Percentiles rank a stretch among this genome's conserved stretches.
Evolutionary conservation across 1,140 invertebrate genomes (phyloP).

Genomic region (Pseudomyrmex concolor): DNA sequence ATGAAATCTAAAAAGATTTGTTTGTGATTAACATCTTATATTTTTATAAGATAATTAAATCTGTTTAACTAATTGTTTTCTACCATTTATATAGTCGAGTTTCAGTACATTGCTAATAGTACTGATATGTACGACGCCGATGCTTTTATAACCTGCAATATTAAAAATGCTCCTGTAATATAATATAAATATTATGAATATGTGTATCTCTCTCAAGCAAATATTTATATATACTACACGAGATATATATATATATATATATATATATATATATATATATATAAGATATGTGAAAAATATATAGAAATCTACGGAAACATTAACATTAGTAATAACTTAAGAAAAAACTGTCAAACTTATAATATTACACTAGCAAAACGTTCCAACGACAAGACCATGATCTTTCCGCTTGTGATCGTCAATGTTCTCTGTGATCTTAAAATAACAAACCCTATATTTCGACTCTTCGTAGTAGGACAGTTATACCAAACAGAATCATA

Average conservation of each 20-base stretch:
- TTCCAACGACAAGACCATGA: conserved; percentile 46
- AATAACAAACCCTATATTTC: conserved; percentile 40
- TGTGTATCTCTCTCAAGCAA: no score
- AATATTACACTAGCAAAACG: conserved; percentile 51
- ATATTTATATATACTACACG: no score
- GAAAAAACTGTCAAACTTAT: neutral
- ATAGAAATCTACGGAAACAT: neutral
- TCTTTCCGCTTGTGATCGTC: conserved; percentile 46
- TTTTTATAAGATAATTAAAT: neutral
- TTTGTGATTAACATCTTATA: neutral
- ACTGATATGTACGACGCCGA: conserved; percentile 60
- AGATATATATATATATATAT: no score
- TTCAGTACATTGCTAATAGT: conserved; percentile 49
- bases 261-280: neutral
- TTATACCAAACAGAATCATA: conserved; percentile 55
- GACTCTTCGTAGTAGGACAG: conserved; percentile 20
- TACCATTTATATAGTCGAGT: neutral
- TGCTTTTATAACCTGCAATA: conserved; percentile 54
- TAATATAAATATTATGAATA: no score
- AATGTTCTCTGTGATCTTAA: conserved; percentile 48
- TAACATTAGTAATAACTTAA: no score
- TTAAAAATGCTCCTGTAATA: no score
- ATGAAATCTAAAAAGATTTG: no score
- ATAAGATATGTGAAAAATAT: neutral
- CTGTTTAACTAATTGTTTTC: neutral